Evolutionary conservation across 2,888 invertebrate species (phyloP).

Genomic region (Nomada fucata): DNA sequence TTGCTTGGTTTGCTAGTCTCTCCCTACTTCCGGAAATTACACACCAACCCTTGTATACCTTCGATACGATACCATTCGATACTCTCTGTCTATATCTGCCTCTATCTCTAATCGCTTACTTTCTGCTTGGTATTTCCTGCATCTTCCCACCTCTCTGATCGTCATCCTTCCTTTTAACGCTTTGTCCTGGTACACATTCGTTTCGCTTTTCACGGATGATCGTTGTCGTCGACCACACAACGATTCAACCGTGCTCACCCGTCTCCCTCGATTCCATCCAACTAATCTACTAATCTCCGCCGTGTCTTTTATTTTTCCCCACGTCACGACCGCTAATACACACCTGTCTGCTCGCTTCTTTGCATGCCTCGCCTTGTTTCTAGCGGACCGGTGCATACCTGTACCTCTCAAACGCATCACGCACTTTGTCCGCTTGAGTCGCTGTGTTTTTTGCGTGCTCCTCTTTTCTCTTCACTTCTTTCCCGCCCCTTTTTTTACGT

Average conservation of each 20-base stretch:
- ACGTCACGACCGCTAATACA: slow-evolving; percentile 41
- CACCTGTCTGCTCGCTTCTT: slow-evolving; percentile 23
- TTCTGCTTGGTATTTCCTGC: not conserved
- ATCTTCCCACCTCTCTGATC: not conserved
- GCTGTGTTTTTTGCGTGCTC: slow-evolving; percentile 16
- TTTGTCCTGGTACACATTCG: slow-evolving; percentile 4
- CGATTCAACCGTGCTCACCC: slow-evolving; percentile 3
- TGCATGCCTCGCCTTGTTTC: slow-evolving; percentile 8
- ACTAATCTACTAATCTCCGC: slow-evolving; percentile 69
- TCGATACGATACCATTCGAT: slow-evolving; percentile 28
- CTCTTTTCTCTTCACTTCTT: not conserved
- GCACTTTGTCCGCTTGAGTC: slow-evolving; percentile 39
- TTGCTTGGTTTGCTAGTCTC: slow-evolving; percentile 64
- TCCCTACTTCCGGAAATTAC: slow-evolving; percentile 27
- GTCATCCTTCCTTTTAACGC: slow-evolving; percentile 6
- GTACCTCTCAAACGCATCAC: slow-evolving; percentile 50
- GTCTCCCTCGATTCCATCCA: not conserved
- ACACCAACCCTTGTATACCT: slow-evolving; percentile 15
- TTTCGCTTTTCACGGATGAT: not conserved
- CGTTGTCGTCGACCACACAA: not conserved
- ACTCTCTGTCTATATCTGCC: not conserved
- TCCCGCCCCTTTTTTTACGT: slow-evolving; percentile 2
- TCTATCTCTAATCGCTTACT: slow-evolving; percentile 13
- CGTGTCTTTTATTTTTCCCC: slow-evolving; percentile 50
- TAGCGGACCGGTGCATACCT: slow-evolving; percentile 9